phyloP scores from a whole-genome alignment of 1,140 invertebrate species.

The Zaprionus inermis region DNA sequence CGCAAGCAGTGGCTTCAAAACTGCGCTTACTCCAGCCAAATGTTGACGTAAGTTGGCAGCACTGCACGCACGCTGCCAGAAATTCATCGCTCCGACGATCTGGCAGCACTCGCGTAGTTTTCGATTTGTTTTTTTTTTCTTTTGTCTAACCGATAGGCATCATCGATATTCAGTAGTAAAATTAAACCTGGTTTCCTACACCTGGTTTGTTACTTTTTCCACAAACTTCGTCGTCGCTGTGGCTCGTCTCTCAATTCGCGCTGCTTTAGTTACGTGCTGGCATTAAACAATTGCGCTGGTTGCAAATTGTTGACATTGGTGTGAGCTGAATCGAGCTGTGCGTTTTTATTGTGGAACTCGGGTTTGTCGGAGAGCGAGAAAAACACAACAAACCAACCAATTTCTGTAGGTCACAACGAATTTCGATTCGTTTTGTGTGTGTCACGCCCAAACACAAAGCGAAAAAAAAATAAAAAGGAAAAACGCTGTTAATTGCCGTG shows the following conservation, averaged over 20 bases:
- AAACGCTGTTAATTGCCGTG: constrained; percentile 49
- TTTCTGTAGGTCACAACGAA: constrained; percentile 50
- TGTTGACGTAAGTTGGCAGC: constrained; percentile 28
- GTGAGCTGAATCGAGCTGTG: constrained; percentile 17
- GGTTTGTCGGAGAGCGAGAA: constrained; percentile 39
- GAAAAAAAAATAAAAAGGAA: constrained; percentile 19
- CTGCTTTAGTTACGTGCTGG: constrained; percentile 33
- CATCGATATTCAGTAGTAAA: constrained; percentile 44
- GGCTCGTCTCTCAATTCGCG: constrained; percentile 27
- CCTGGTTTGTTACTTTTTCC: constrained; percentile 38
- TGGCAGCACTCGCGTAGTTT: constrained; percentile 19
- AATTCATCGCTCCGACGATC: background rate
- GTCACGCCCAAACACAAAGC: constrained; percentile 72
- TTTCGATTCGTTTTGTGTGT: constrained; percentile 52
- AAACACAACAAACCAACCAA: constrained; percentile 26
- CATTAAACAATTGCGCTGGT: constrained; percentile 54
- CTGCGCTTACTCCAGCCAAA: constrained; percentile 6
- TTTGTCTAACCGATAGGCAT: constrained; percentile 3
- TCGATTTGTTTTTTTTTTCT: constrained; percentile 13
- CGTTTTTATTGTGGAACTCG: constrained; percentile 20
- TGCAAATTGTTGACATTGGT: constrained; percentile 42
- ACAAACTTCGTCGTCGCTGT: constrained; percentile 39
- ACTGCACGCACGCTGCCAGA: constrained; percentile 4
- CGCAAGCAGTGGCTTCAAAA: constrained; percentile 29
- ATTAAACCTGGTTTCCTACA: constrained; percentile 55